Conservation (phyloP, 2,113 vertebrate species). For the Melanerpes formicivorus region DNA sequence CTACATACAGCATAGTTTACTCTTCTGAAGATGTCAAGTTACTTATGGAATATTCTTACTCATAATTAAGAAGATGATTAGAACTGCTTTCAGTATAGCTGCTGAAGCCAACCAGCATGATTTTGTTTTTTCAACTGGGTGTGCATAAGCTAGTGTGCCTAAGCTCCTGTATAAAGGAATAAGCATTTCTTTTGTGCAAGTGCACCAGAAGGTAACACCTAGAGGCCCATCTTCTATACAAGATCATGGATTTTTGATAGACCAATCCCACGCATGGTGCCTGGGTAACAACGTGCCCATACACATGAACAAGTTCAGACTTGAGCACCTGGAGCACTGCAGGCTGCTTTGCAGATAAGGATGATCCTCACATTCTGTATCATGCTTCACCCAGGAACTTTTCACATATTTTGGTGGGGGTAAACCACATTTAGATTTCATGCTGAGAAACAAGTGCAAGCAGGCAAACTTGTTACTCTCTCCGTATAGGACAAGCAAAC, state of each 20-base stretch:
- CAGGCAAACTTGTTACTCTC: neutral
- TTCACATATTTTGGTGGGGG: neutral
- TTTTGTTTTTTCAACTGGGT: neutral
- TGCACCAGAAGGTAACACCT: neutral
- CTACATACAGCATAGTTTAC: neutral
- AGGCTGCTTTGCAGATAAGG: neutral
- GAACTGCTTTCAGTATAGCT: neutral
- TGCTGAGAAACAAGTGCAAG: neutral
- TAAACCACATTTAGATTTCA: neutral
- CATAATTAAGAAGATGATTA: neutral
- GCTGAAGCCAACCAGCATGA: neutral
- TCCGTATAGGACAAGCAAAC: neutral
- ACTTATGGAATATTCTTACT: neutral
- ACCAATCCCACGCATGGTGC: neutral
- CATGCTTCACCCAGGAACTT: neutral
- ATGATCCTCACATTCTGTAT: neutral
- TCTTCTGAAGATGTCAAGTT: neutral
- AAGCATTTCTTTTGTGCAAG: neutral
- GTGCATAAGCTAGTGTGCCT: neutral
- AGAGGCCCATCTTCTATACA: neutral
- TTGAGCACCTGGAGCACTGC: neutral
- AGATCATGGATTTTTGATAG: fast-evolving
- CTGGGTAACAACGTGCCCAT: neutral
- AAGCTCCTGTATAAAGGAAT: neutral
- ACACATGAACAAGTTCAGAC: neutral